Conservation (phyloP, 2,113 vertebrate genomes). For the Tragulus kanchil region DNA sequence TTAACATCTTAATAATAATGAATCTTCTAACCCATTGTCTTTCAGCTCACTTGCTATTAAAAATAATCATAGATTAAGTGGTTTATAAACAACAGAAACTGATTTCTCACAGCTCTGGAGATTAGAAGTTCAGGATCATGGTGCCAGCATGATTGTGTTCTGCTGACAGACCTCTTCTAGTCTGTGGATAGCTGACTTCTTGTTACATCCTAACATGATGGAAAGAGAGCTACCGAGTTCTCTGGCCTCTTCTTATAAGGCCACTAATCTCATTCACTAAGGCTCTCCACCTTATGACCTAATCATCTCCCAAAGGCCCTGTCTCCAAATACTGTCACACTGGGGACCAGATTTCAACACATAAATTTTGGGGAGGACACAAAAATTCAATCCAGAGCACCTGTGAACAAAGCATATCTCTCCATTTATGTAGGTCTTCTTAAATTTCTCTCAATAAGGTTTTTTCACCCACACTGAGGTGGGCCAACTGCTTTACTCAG, state of each 20-base stretch:
- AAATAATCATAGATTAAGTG: neutral
- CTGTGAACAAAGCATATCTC: neutral
- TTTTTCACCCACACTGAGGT: neutral
- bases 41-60: neutral
- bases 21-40: neutral
- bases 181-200: neutral
- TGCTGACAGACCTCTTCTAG: neutral
- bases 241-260: neutral
- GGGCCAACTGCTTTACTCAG: neutral
- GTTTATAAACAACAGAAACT: neutral
- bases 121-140: neutral
- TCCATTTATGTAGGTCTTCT: neutral
- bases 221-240: neutral
- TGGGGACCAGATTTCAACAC: neutral
- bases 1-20: neutral
- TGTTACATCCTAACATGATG: neutral
- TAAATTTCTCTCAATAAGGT: constrained; percentile 11
- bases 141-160: neutral
- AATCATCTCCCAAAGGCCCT: neutral
- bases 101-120: neutral
- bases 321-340: neutral
- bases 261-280: neutral
- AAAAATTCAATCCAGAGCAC: neutral
- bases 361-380: neutral
- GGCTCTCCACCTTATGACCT: neutral